Conservation (phyloP, 1,140 invertebrate species). For the Apis laboriosa region DNA sequence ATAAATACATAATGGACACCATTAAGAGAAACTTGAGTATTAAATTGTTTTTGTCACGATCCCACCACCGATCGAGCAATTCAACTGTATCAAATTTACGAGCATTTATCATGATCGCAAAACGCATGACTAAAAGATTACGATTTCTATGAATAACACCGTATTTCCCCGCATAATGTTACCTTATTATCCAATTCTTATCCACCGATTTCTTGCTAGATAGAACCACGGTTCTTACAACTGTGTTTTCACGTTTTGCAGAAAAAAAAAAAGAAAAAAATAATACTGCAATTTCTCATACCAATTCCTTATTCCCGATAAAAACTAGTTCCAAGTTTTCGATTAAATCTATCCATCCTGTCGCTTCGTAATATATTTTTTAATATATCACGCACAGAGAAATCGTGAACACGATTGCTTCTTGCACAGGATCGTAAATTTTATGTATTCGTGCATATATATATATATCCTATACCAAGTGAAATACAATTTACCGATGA, state of each 20-base stretch:
- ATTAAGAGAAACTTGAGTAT: not conserved
- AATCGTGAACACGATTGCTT: no score
- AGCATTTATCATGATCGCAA: not conserved
- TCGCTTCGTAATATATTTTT: no score
- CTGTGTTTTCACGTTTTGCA: not conserved
- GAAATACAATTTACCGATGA: not conserved
- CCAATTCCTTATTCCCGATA: no score
- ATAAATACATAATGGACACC: no score
- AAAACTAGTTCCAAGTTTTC: not conserved
- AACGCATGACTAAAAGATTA: not conserved
- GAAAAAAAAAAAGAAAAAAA: not conserved
- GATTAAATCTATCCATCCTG: no score
- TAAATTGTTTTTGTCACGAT: not conserved
- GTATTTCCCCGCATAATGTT: constrained; percentile 9
- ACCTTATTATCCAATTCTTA: not conserved
- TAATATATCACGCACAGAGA: no score
- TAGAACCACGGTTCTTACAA: not conserved
- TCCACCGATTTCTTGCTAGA: not conserved
- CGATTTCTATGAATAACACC: not conserved
- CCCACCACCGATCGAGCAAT: not conserved
- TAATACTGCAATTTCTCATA: not conserved
- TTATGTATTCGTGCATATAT: no score
- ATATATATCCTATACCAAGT: no score
- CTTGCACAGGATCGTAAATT: no score
- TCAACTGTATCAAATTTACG: not conserved